phyloP scores from a whole-genome alignment of 2,888 invertebrate genomes.

The Chirona hameri region DNA sequence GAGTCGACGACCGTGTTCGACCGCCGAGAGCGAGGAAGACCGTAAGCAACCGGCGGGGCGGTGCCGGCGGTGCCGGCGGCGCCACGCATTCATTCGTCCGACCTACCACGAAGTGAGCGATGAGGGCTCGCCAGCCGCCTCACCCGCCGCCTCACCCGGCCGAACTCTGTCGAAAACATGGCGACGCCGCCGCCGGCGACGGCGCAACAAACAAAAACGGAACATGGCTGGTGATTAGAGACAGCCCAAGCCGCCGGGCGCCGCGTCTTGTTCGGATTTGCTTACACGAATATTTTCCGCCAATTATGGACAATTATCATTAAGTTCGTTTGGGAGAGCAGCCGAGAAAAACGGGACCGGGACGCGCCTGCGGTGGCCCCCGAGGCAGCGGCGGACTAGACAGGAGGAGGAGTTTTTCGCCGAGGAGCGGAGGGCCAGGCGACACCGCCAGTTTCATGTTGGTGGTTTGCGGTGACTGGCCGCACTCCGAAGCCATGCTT shows the following conservation, averaged over 20 bases:
- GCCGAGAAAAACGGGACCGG: background rate
- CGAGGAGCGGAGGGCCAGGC: background rate
- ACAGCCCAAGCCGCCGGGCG: background rate
- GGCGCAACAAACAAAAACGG: constrained; percentile 23
- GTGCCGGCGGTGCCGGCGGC: background rate
- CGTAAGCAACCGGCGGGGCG: no score
- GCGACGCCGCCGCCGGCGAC: background rate
- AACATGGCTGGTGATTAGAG: constrained; percentile 4
- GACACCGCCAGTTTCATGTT: no score
- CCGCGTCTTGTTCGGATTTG: constrained; percentile 11
- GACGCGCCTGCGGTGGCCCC: background rate
- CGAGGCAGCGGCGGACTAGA: background rate
- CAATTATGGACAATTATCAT: constrained; percentile 28
- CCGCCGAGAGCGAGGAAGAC: no score
- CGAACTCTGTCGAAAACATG: background rate
- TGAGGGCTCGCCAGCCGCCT: background rate
- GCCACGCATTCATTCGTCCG: background rate
- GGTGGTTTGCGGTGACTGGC: no score
- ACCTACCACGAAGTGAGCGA: background rate
- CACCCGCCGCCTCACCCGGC: background rate
- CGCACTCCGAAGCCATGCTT: no score
- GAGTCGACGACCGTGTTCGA: no score
- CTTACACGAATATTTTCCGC: constrained; percentile 27
- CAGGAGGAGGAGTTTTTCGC: background rate
- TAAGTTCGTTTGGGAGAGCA: constrained; percentile 24